Evolutionary conservation across 2,113 vertebrate species (phyloP), one percentile per base, ranked within the genome.

Genomic region (Seriola dumerili): DNA sequence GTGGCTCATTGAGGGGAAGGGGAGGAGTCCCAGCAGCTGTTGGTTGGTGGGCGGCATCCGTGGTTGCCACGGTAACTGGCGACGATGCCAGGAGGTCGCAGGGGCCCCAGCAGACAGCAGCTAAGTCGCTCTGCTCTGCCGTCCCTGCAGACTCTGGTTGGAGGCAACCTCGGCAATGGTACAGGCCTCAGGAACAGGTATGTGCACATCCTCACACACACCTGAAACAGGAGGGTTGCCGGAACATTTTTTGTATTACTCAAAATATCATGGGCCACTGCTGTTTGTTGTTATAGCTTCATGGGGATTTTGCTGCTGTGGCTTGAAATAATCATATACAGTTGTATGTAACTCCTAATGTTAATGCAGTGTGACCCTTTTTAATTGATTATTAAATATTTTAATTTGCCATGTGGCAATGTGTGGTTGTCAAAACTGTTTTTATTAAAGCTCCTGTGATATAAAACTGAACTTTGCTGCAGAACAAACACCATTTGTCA

Each of bases 21-120:
- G 63, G 83, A 81, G 85, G 83, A 90, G 87, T 84, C 87, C 89
- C 82, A 75, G 80, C 70, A 76, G 80, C 83, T 84, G 76, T 88
- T 86, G 88, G 83, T 92, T 83, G 89, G 89, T 80, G 76, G 87
- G 85, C 52, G 61, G 84, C 42, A 36, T 77, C 84, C 48, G 76
- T 84, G 82, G 89, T 92, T 88, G 85, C 93, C 88, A 80, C 81
- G 86, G 91, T 94, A 93, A 92, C 87, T 85, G 91, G 93, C 89
- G 92, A 95, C 96, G 96, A 99, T 99, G 98, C 98, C 98, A 95
- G 97, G 98, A 94, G 97, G 98, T 96, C 97, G 98, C 96, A 97
- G 98, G 97, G 98, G 98, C 95, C 98, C 97, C 90, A 99, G 97
- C 93, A 97, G 98, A 97, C 98, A 99, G 95, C 98, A 99, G 94